phyloP scores from a whole-genome alignment of 2,113 vertebrate species.

The Anoplopoma fimbria region DNA sequence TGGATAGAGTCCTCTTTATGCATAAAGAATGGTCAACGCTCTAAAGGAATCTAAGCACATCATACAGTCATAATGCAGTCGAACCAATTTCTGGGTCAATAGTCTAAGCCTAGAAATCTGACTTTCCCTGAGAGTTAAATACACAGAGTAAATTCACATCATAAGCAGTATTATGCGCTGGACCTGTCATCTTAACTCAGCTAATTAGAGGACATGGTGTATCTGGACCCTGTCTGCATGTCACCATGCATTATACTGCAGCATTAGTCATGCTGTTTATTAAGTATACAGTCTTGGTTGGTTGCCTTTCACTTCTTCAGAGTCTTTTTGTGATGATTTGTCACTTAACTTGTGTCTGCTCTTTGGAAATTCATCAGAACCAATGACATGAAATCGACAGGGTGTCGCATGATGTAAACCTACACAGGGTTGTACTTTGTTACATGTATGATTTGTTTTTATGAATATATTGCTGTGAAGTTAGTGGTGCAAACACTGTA shows the following conservation, averaged over 20 bases:
- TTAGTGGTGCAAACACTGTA: constrained; percentile 50
- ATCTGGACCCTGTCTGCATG: constrained; percentile 62
- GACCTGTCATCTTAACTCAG: constrained; percentile 64
- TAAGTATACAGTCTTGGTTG: constrained; percentile 47
- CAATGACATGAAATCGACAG: constrained; percentile 32
- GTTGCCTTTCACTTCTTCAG: constrained; percentile 58
- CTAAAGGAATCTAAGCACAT: constrained; percentile 53
- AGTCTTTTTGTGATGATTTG: constrained; percentile 44
- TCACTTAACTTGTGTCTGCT: constrained; percentile 43
- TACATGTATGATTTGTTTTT: not conserved
- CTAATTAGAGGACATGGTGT: constrained; percentile 63
- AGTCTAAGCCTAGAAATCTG: constrained; percentile 51
- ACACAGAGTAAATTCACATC: constrained; percentile 44
- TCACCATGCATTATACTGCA: constrained; percentile 58
- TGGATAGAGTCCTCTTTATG: constrained; percentile 44
- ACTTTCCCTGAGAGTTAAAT: constrained; percentile 46
- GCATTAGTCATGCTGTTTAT: constrained; percentile 62
- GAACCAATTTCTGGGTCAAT: constrained; percentile 58
- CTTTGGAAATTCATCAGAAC: constrained; percentile 34
- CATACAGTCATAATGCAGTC: constrained; percentile 54
- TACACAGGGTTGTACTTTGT: constrained; percentile 38
- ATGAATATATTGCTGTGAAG: constrained; percentile 44
- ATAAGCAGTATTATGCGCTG: constrained; percentile 59
- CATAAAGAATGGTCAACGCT: constrained; percentile 40
- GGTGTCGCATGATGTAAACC: constrained; percentile 42